Evolutionary conservation across 2,888 invertebrate genomes (phyloP).

Genomic region (Xestia rhomboidea): DNA sequence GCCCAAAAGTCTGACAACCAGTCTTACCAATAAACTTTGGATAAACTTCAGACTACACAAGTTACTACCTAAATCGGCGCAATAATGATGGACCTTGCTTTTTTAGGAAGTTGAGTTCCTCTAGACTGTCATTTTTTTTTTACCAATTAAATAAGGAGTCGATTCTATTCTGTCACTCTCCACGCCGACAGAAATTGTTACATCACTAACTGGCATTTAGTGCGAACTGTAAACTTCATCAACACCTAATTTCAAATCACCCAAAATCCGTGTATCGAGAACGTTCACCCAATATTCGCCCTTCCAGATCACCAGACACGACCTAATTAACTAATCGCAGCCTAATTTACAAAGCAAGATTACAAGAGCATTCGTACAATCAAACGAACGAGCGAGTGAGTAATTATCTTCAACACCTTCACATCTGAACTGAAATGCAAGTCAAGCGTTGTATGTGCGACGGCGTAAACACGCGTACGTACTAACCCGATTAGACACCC

Average conservation of each 20-base stretch:
- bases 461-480: constrained; percentile 70
- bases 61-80: too few relatives aligned
- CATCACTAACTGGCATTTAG: background rate
- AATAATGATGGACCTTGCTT: too few relatives aligned
- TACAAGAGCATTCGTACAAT: constrained; percentile 63
- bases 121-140: too few relatives aligned
- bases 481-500: constrained; percentile 71
- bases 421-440: constrained; percentile 70
- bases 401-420: constrained; percentile 68
- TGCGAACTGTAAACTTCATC: background rate
- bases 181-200: too few relatives aligned
- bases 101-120: too few relatives aligned
- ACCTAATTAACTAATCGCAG: constrained; percentile 51
- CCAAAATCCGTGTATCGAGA: background rate
- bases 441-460: constrained; percentile 71
- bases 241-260: background rate
- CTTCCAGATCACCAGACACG: constrained; percentile 26
- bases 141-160: too few relatives aligned
- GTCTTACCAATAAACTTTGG: too few relatives aligned
- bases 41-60: too few relatives aligned
- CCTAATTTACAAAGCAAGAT: constrained; percentile 61
- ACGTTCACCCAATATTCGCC: background rate
- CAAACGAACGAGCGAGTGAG: constrained; percentile 63
- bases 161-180: too few relatives aligned
- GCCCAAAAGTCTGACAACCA: too few relatives aligned